Conservation (phyloP, 2,113 vertebrate species). For the Rhadina sibilatrix region DNA sequence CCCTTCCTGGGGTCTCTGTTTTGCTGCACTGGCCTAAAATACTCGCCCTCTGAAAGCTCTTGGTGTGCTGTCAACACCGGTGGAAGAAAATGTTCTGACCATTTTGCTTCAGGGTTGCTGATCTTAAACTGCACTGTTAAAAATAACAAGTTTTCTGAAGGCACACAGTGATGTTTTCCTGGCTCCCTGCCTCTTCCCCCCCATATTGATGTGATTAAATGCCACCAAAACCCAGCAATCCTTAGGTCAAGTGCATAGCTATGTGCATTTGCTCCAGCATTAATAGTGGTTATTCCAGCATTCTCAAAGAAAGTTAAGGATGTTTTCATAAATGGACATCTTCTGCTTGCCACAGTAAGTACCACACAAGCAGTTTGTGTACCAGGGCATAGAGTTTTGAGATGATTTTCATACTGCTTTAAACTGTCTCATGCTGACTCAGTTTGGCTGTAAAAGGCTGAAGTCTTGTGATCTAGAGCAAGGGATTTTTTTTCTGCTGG, state of each 20-base stretch:
- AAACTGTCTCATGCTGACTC: neutral
- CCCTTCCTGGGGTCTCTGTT: neutral
- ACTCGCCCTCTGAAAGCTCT: neutral
- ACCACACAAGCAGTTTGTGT: neutral
- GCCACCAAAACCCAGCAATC: neutral
- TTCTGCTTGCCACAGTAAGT: neutral
- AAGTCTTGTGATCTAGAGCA: neutral
- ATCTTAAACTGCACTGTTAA: neutral
- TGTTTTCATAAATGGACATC: neutral
- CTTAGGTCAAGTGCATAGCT: neutral
- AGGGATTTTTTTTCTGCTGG: neutral
- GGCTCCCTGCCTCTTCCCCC: neutral
- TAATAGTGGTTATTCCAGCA: neutral
- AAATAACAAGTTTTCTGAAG: neutral
- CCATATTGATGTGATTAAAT: neutral
- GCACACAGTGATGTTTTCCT: neutral
- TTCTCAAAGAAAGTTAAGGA: neutral
- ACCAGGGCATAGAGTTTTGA: neutral
- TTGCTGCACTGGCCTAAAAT: neutral
- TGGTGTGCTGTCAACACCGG: neutral
- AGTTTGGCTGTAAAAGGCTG: neutral
- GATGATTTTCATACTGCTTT: neutral
- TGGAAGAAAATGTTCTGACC: neutral
- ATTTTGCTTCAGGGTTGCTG: neutral
- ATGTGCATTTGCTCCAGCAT: neutral